Conservation (phyloP, 2,888 invertebrate genomes). For the Harpagoxenus sublaevis region DNA sequence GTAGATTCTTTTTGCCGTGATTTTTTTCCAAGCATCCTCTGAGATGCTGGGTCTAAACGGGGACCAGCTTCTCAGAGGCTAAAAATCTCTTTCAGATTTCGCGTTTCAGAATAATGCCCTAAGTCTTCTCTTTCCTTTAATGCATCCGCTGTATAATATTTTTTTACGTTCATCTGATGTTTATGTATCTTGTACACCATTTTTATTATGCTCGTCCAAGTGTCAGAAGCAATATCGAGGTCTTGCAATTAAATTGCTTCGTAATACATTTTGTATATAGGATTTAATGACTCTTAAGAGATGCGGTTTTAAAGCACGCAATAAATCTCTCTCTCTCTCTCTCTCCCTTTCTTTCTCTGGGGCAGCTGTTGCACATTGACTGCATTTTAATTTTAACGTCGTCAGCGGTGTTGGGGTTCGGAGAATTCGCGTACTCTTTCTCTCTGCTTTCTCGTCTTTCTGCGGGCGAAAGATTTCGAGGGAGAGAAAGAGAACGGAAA, state of each 20-base stretch:
- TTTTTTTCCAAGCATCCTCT: neutral
- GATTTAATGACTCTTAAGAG: conserved; percentile 8
- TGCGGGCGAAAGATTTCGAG: neutral
- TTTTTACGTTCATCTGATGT: neutral
- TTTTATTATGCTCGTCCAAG: neutral
- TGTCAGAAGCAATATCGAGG: neutral
- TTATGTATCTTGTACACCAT: too few relatives aligned
- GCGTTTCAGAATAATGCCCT: neutral
- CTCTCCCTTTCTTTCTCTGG: conserved; percentile 15
- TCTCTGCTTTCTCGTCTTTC: conserved; percentile 28
- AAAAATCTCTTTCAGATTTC: neutral
- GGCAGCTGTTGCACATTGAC: conserved; percentile 61
- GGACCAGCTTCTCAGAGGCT: too few relatives aligned
- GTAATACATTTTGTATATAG: neutral
- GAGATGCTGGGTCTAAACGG: neutral
- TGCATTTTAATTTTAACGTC: conserved; percentile 74
- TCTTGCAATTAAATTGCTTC: conserved; percentile 9
- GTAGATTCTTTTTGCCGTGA: neutral
- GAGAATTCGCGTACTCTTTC: conserved; percentile 55
- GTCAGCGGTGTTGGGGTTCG: conserved; percentile 66
- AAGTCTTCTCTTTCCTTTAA: too few relatives aligned
- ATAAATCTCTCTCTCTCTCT: conserved; percentile 14
- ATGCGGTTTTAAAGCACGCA: neutral
- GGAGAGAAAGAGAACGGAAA: neutral
- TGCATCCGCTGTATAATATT: neutral